phyloP scores from a whole-genome alignment of 2,113 vertebrate species.

The Pedionomus torquatus region DNA sequence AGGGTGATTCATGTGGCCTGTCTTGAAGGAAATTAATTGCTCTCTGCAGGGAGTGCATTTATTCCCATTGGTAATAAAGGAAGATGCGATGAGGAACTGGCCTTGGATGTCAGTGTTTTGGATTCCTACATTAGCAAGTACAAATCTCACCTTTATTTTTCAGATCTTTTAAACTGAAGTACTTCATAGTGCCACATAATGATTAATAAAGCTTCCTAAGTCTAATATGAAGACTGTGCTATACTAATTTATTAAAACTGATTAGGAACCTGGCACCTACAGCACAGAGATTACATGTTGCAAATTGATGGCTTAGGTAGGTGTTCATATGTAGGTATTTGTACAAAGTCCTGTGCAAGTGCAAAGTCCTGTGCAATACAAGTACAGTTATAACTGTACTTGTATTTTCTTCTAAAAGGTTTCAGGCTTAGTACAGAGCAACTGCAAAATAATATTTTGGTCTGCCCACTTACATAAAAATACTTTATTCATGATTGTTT shows the following conservation, averaged over 20 bases:
- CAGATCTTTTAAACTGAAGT: not conserved
- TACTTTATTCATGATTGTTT: constrained; percentile 13
- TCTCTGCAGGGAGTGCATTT: not conserved
- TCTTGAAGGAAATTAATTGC: not conserved
- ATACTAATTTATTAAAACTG: not conserved
- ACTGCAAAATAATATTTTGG: not conserved
- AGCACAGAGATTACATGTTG: not conserved
- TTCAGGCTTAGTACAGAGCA: not conserved
- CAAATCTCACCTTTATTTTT: not conserved
- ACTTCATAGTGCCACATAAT: not conserved
- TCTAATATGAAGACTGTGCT: not conserved
- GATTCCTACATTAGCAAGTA: not conserved
- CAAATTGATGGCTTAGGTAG: not conserved
- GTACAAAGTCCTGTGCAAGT: not conserved
- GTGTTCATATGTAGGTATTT: not conserved
- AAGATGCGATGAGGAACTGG: not conserved
- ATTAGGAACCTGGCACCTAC: not conserved
- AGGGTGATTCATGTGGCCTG: not conserved
- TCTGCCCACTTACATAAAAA: constrained; percentile 4
- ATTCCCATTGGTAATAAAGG: not conserved
- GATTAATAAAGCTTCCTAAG: not conserved
- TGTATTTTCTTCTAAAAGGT: not conserved
- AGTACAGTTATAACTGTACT: not conserved
- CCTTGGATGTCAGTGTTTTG: not conserved
- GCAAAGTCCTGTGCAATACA: not conserved